Conservation (phyloP, 2,797 vertebrate genomes). For the Poliocrania exsul region DNA sequence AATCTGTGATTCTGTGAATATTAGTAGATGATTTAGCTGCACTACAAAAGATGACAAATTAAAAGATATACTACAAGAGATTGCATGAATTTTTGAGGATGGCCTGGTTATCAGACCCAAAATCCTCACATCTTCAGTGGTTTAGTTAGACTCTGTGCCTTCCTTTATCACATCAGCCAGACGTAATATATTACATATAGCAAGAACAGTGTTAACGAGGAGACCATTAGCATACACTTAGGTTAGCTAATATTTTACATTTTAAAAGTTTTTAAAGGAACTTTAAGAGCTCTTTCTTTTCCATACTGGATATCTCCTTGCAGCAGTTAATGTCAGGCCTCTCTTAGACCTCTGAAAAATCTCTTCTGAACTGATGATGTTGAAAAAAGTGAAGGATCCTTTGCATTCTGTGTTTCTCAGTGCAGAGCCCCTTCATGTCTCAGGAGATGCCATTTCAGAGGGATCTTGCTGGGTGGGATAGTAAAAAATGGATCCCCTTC, state of each 20-base stretch:
- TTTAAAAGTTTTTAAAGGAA: background rate
- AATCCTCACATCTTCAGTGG: background rate
- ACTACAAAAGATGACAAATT: background rate
- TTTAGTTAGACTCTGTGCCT: background rate
- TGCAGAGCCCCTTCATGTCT: background rate
- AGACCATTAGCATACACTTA: background rate
- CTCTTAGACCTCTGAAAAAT: background rate
- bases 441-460: background rate
- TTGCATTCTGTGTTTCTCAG: background rate
- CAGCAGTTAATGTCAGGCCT: background rate
- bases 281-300: background rate
- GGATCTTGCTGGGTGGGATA: background rate
- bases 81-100: background rate
- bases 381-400: background rate
- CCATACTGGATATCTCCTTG: background rate
- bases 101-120: background rate
- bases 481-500: background rate
- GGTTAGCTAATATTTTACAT: background rate
- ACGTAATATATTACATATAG: background rate
- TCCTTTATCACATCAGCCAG: background rate
- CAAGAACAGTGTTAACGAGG: background rate
- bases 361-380: rapidly evolving
- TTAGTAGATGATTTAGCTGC: background rate
- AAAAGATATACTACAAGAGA: background rate
- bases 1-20: background rate